Conservation (phyloP, 2,797 vertebrate species). For the Helarctos malayanus region DNA sequence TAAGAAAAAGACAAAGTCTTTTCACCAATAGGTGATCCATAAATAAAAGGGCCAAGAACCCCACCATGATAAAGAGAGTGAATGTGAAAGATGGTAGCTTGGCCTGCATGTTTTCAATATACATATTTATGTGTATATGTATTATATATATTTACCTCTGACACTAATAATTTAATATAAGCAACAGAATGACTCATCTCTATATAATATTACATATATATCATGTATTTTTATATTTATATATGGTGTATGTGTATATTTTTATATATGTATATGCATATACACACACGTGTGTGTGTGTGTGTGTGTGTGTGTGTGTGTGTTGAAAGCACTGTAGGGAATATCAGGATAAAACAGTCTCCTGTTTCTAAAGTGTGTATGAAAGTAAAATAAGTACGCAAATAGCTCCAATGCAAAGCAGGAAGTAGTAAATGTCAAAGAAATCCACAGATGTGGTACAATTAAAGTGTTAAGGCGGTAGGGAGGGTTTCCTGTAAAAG, state of each 20-base stretch:
- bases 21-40: neutral
- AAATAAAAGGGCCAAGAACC: neutral
- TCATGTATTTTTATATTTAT: neutral
- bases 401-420: constrained; percentile 51
- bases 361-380: neutral
- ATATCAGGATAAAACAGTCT: neutral
- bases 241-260: neutral
- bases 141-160: neutral
- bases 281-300: neutral
- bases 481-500: constrained; percentile 71
- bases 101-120: neutral
- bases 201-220: neutral
- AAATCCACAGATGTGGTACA: constrained; percentile 58
- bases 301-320: too few relatives aligned
- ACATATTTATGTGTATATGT: neutral
- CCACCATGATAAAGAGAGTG: neutral
- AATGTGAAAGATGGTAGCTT: neutral
- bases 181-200: neutral
- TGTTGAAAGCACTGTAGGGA: neutral
- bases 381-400: constrained; percentile 57
- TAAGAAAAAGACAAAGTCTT: neutral
- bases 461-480: neutral
- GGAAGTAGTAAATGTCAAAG: constrained; percentile 79
- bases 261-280: rapidly evolving
- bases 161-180: neutral